Base-by-base conservation (phyloP, 2,888 invertebrate species). In the Abrostola tripartita region DNA sequence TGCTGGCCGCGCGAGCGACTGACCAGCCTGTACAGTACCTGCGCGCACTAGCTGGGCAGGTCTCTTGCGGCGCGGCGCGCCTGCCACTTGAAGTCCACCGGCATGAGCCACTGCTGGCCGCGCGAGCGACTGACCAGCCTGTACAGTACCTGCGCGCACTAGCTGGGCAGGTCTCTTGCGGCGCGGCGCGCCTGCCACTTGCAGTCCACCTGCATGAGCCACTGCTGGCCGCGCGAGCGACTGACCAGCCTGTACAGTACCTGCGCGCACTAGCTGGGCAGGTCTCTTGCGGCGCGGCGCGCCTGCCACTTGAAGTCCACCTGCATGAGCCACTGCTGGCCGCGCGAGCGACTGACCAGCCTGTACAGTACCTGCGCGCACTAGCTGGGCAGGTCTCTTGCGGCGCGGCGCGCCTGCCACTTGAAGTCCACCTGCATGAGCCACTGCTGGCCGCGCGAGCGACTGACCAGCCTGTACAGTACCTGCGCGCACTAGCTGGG, bases 271-370 rank as follows among this genome's bases (percentile, higher is more conserved):
- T 93, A 93, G 89, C 92, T 94, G 84, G 73, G 67, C 57, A 68
- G 70, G 65, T 79, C 79, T 51, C 77, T 74, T 58, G 69, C 67
- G 68, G 66, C 84, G 78, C 41, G 64, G 0, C 92, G 79, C 66
- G 97, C 98, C 94, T 98, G 98, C 98, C 98, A 98, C 94, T 98
- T 98, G 94, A 98, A 98, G 95, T 98, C 98, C 77, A 92, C 86
- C 90, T 98, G 97, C 98, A 98, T 98, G 76, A 98, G 96, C 98
- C 98, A 98, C 92, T 98, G 97, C 88, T 98, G 98, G 4, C 96
- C 97, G 67, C 95, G 95, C 73, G 96, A 95, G 60, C 95, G 96
- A 88, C 96, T 96, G 92, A n/a, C n/a, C n/a, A n/a, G n/a, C n/a
- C n/a, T n/a, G n/a, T n/a, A n/a, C n/a, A n/a, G n/a, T n/a, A n/a